Conservation (phyloP, 2,797 vertebrate genomes). For the Chelidonichthys spinosus region DNA sequence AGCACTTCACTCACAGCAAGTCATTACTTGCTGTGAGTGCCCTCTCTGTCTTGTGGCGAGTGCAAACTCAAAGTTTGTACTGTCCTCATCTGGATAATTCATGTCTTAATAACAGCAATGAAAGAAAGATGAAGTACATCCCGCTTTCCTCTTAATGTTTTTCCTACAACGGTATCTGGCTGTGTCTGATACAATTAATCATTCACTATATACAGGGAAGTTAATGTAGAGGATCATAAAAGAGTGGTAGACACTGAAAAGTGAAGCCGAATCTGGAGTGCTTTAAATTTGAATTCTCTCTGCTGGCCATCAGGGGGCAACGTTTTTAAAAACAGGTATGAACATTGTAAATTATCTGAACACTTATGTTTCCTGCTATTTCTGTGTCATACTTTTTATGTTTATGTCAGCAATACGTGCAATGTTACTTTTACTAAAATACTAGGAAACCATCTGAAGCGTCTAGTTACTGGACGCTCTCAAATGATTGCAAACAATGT, state of each 20-base stretch:
- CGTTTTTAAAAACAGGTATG: no score
- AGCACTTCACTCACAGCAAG: slow-evolving; percentile 10
- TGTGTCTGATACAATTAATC: slow-evolving; percentile 16
- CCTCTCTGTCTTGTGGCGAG: neutral
- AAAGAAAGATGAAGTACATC: slow-evolving; percentile 61
- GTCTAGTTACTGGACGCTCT: no score
- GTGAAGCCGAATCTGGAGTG: neutral
- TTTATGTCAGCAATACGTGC: no score
- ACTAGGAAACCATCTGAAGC: no score
- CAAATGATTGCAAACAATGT: no score
- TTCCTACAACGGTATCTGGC: neutral
- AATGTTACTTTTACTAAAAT: no score
- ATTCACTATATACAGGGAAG: slow-evolving; percentile 31
- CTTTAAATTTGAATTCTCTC: neutral
- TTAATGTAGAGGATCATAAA: neutral
- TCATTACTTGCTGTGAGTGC: neutral
- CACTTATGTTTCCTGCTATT: no score
- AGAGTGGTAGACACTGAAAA: neutral
- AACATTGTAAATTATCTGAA: no score
- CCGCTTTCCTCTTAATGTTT: slow-evolving; percentile 11
- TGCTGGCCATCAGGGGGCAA: neutral
- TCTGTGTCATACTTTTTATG: no score
- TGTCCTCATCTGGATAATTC: slow-evolving; percentile 51
- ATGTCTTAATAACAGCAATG: slow-evolving; percentile 50
- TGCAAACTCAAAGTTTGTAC: slow-evolving; percentile 15